Evolutionary conservation across 2,797 vertebrate genomes (phyloP), one percentile per base, ranked within the genome.

Genomic region (Gobionotothen gibberifrons): DNA sequence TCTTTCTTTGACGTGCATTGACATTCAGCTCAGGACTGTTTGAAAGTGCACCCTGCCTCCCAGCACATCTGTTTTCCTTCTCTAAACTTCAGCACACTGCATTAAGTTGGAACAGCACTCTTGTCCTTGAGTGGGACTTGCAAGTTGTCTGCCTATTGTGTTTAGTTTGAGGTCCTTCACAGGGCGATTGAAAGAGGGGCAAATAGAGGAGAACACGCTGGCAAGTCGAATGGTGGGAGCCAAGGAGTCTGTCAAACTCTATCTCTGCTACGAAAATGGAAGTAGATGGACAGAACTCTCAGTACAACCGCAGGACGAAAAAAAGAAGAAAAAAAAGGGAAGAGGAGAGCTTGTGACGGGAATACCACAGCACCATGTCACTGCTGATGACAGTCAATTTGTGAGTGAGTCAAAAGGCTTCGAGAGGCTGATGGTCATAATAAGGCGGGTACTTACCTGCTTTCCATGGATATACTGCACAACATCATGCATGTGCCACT

Each of bases 1-100:
- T 81, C 65, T 79, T 73, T 76, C 88, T 93, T 91, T 93, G 86
- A 92, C 92, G 87, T 74, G 75, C 76, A 82, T 90, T 90, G 88
- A 91, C 82, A 92, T 92, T 90, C 89, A 86, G 89, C 77, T 85
- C 85, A 83, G 72, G 78, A 56, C 60, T 39, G 71, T 74, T 82
- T 76, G 57, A 79, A 87, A 87, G 68, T 13, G 72, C 82, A 70
- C 62, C 62, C 49, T 29, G 60, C 60, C 75, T 80, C 17, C 68
- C 10, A 78, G 59, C 54, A 46, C 73, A 39, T 64, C 60, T 76
- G 62, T 81, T 83, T 85, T 72, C 43, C 54, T 69, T 74, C 56
- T 75, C 54, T 63, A 74, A 85, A 85, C 82, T 85, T 70, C 48
- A 10, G 59, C 73, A 22, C 29, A 9, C 58, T 65, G 66, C 67